Evolutionary conservation across 2,797 vertebrate species (phyloP).

Genomic region (Dryobates pubescens): DNA sequence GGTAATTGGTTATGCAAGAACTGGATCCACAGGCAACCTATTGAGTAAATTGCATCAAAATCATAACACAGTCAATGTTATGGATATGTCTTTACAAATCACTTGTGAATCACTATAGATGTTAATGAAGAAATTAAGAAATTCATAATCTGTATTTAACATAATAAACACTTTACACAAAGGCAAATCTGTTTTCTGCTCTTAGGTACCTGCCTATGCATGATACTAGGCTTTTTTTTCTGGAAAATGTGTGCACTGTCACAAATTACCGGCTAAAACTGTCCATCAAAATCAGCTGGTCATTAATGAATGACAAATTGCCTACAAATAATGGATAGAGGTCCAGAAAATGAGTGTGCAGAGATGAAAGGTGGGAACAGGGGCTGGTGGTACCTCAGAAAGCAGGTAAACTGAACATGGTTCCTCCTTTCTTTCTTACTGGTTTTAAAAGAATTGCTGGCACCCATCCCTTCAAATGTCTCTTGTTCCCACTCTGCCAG

Average conservation of each 20-base stretch:
- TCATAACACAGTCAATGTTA: background rate
- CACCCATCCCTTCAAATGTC: background rate
- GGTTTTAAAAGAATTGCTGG: background rate
- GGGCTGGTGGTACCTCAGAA: background rate
- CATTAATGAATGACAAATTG: background rate
- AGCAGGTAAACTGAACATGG: background rate
- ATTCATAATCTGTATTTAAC: background rate
- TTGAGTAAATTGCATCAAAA: slow-evolving; percentile 11
- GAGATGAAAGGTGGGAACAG: accelerated
- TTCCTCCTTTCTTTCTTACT: background rate
- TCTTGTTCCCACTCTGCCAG: background rate
- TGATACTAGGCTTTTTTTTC: background rate
- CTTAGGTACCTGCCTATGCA: background rate
- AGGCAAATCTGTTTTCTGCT: background rate
- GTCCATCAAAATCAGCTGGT: background rate
- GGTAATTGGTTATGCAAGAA: background rate
- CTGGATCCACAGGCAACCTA: background rate
- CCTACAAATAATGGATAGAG: background rate
- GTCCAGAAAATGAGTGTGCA: background rate
- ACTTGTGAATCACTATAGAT: slow-evolving; percentile 5
- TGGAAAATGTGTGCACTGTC: background rate
- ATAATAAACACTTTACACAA: background rate
- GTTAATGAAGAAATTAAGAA: background rate
- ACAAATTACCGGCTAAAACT: background rate
- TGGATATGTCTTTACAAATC: background rate